Evolutionary conservation across 1,140 invertebrate genomes (phyloP).

Genomic region (Sminthurinus signatus): DNA sequence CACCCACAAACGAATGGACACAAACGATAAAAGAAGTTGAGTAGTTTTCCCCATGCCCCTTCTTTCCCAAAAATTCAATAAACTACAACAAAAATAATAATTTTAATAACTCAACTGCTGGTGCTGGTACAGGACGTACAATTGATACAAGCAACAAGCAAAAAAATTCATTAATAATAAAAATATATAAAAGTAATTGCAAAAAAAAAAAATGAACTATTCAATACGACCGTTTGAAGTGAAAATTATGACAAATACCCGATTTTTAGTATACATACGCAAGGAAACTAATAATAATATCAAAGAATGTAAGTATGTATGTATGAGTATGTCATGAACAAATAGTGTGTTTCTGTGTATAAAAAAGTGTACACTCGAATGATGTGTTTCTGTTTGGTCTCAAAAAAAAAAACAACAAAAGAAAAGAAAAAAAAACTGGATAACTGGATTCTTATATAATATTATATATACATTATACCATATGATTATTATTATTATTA

Average conservation of each 20-base stretch:
- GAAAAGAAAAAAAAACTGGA: not conserved
- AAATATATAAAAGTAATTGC: not conserved
- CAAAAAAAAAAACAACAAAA: not conserved
- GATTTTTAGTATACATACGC: not conserved
- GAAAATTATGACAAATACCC: no score
- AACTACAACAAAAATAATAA: constrained; percentile 2
- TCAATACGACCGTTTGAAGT: no score
- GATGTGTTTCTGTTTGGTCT: not conserved
- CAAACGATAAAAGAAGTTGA: no score
- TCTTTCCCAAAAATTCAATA: no score
- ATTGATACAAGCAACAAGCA: not conserved
- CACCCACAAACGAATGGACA: no score
- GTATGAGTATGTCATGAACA: not conserved
- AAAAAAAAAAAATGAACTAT: not conserved
- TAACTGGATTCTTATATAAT: not conserved
- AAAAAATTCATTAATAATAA: not conserved
- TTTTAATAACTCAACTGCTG: not conserved
- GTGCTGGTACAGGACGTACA: not conserved
- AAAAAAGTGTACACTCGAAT: not conserved
- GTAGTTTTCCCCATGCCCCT: no score
- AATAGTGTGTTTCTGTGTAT: not conserved
- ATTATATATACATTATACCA: not conserved
- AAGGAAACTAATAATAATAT: not conserved
- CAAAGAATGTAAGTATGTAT: not conserved
- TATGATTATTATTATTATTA: not conserved